Percentiles rank a stretch among this genome's conserved stretches.
These are phyloP conservation scores for Papilio gigon DNA, from an alignment of 2,888 invertebrate genomes.

Conservation along the genomic window DNA sequence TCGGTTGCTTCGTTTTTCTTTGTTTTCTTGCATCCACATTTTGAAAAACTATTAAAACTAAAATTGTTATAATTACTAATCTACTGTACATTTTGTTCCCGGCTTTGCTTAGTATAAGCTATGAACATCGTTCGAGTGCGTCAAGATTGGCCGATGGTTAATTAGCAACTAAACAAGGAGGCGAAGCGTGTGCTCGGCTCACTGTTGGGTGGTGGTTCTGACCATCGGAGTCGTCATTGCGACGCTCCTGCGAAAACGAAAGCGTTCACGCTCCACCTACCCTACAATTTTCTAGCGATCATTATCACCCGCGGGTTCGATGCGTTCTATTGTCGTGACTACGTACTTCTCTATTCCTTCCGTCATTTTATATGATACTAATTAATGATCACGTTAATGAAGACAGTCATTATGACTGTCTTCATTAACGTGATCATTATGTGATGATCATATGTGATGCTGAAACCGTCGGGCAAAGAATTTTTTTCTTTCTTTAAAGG, in stretches of 20 bases:
- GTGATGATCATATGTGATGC: too few species aligned
- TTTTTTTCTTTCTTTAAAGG: conserved; percentile 24
- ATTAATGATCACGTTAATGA: conserved; percentile 25
- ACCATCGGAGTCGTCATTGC: conserved; percentile 49
- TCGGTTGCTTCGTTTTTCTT: conserved; percentile 63
- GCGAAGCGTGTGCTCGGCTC: conserved; percentile 39
- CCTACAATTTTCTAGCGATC: conserved; percentile 72
- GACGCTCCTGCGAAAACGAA: conserved; percentile 77
- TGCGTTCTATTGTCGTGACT: conserved; percentile 62
- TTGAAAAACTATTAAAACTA: conserved; percentile 56
- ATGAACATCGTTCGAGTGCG: conserved; percentile 72
- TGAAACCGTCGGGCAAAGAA: too few species aligned
- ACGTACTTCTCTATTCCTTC: conserved; percentile 61
- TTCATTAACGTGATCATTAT: too few species aligned
- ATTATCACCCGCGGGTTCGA: conserved; percentile 65
- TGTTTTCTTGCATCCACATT: conserved; percentile 61
- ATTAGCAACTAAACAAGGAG: conserved; percentile 62
- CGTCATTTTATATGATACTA: conserved; percentile 51
- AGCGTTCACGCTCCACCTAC: conserved; percentile 73
- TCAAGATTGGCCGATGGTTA: conserved; percentile 64
- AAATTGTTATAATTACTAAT: conserved; percentile 58
- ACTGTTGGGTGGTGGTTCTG: conserved; percentile 52
- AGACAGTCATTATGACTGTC: background rate
- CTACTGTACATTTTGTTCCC: conserved; percentile 68
- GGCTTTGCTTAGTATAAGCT: conserved; percentile 53